Evolutionary conservation across 2,113 vertebrate species (phyloP).

Genomic region (Oryzias curvinotus): DNA sequence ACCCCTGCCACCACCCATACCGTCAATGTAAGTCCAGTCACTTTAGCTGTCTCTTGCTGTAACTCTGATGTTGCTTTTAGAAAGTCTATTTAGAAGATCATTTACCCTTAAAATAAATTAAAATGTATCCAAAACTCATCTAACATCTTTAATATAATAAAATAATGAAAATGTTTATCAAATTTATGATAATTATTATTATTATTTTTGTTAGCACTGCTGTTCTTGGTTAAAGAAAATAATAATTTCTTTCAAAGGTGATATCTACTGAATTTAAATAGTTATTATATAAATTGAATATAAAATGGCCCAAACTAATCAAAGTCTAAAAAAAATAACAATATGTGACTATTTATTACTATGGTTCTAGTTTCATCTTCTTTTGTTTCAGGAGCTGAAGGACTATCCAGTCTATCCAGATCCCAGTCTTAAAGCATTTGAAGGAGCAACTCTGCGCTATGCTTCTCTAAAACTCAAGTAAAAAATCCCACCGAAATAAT

Average conservation of each 20-base stretch:
- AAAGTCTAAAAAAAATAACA: too few relatives aligned
- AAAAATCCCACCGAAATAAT: not conserved
- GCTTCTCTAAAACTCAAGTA: constrained; percentile 94
- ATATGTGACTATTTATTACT: too few relatives aligned
- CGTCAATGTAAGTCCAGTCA: constrained; percentile 46
- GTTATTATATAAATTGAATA: too few relatives aligned
- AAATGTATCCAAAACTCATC: constrained; percentile 6
- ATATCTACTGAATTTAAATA: too few relatives aligned
- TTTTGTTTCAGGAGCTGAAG: constrained; percentile 84
- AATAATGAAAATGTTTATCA: too few relatives aligned
- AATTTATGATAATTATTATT: too few relatives aligned
- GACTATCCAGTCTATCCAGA: constrained; percentile 92
- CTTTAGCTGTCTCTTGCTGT: not conserved
- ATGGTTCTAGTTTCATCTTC: not conserved
- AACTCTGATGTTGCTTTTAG: constrained; percentile 6
- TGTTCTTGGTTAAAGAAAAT: too few relatives aligned
- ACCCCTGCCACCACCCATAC: constrained; percentile 73
- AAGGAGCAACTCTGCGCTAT: constrained; percentile 92
- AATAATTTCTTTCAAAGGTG: too few relatives aligned
- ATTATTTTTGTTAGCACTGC: too few relatives aligned
- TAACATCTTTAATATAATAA: constrained; percentile 4
- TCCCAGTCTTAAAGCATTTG: constrained; percentile 93
- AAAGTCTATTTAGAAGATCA: not conserved
- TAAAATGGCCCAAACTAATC: too few relatives aligned
- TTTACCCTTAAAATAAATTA: not conserved